Evolutionary conservation across 2,113 vertebrate genomes (phyloP), one percentile per base, ranked within the genome.

Genomic region (Peromyscus californicus): DNA sequence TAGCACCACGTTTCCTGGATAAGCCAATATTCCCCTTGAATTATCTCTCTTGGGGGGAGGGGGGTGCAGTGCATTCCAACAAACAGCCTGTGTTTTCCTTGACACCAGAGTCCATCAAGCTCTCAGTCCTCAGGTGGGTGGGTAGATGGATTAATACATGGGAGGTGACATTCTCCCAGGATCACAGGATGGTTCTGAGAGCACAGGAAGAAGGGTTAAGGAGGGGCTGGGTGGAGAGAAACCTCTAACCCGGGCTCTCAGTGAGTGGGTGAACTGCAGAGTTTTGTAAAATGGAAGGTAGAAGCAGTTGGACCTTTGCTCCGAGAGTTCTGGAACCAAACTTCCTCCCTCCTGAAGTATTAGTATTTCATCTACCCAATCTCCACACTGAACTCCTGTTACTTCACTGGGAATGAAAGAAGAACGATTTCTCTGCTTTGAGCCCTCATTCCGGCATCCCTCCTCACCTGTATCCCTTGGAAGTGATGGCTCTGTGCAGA

Each of bases 1-100:
- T 97, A 98, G 98, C 98, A 98, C 97, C 98, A 98, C 91, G 74
- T 98, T 98, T 98, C 98, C 98, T 85, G 57, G 97, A 98, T 5
- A 13, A 98, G 98, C 98, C 98, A 98, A 98, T 98, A 98, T 98
- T 98, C 98, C 98, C 93, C 97, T 98, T 98, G 93, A 76, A 97
- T 98, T 98, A 98, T 97, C 95, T 98, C 94, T 93, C 45, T 59
- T 63, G 70, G 63, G 97, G 97, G 63, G 95, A 42, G 29, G 93
- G 96, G 3, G 76, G 29, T 33, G 17, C 63, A 33, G 2, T 80
- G 96, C 97, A 97, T 98, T 93, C 45, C 86, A 89, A 95, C 36
- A 0, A 91, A 95, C 88, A 70, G 89, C 63, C 94, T 45, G 0
- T 17, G 95, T 87, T 93, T 91, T 90, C 57, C 7, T 86, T 3